Conservation (phyloP, 1,140 invertebrate species). For the Drosophila cardini region DNA sequence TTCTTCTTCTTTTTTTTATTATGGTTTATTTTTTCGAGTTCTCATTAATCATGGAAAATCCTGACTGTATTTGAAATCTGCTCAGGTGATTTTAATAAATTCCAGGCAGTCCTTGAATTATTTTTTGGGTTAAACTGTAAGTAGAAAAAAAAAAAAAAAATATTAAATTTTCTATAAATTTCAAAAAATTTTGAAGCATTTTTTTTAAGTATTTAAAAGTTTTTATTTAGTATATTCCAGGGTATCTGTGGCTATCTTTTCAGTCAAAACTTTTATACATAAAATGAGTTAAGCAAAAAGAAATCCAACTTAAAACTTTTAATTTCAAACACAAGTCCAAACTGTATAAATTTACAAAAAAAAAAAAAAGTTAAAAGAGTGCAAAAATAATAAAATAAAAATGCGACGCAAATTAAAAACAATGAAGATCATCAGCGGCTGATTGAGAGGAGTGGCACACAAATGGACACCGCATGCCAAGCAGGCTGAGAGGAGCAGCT, state of each 20-base stretch:
- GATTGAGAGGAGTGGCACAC: conserved; percentile 70
- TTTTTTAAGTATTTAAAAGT: conserved; percentile 1
- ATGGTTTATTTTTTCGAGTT: conserved; percentile 7
- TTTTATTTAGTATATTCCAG: neutral
- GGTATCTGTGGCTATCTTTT: too few relatives aligned
- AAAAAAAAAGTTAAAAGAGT: conserved; percentile 26
- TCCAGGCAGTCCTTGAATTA: neutral
- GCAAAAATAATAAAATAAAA: conserved; percentile 43
- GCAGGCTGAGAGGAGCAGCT: conserved; percentile 20
- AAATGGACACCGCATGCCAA: conserved; percentile 68
- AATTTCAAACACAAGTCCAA: conserved; percentile 11
- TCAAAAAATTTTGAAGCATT: neutral
- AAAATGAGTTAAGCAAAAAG: neutral
- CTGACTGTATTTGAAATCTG: neutral
- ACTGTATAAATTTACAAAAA: conserved; percentile 9
- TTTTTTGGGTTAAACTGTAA: conserved; percentile 37
- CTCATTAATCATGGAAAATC: conserved; percentile 20
- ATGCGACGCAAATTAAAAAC: conserved; percentile 72
- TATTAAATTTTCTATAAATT: neutral
- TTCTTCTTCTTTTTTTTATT: conserved; percentile 22
- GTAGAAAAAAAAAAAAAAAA: neutral
- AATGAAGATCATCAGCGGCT: conserved; percentile 73
- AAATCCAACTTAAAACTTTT: conserved; percentile 10
- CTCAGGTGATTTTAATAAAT: conserved; percentile 1
- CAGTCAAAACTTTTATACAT: too few relatives aligned